Evolutionary conservation across 64 coral and sea anemone genomes (phyloP), one percentile per base, ranked within the genome.

Genomic region (Trachythela sp.): DNA sequence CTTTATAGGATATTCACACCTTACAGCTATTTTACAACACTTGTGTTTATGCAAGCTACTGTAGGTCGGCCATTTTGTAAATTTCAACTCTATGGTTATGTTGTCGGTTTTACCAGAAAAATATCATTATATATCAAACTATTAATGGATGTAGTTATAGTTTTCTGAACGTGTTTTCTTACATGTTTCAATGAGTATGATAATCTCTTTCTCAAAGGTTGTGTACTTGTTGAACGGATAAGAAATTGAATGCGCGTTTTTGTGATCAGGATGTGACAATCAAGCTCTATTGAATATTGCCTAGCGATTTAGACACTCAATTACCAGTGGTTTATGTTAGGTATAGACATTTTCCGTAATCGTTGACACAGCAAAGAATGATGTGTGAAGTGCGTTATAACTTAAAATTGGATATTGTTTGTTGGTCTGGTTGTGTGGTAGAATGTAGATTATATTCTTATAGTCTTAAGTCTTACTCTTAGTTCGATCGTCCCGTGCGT

Each of bases 1-100:
- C 15, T 38, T 37, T 80, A 80, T 80, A 39, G 75, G 75, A 80
- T 80, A 37, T 80, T 80, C 75, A 37, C 75, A 80, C 75, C 75
- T 80, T 37, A 39, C 37, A 39, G 33, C 33, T 36, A 35, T 80
- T 34, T 35, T 37, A 80, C 75, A 13, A 80, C 75, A 39, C 30
- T 20, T 14, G 31, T 37, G 75, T 30, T 80, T 80, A 80, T 30
- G 15, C 0, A 80, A 37, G 32, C 56, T 64, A 64, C 13, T 11
- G 13, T n/a, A n/a, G 4, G 42, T 45, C 42, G 11, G 42, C 42
- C 42, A 45, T 11, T 45, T 45, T 45, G n/a, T n/a, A n/a, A n/a
- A n/a, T n/a, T n/a, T n/a, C n/a, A n/a, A n/a, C n/a, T n/a, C n/a
- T n/a, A n/a, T 45, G 42, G 42, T 45, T 6, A 45, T 11, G 4